Evolutionary conservation across 2,888 invertebrate species (phyloP), one percentile per base, ranked within the genome.

Genomic region (Himalopsyche anomala): DNA sequence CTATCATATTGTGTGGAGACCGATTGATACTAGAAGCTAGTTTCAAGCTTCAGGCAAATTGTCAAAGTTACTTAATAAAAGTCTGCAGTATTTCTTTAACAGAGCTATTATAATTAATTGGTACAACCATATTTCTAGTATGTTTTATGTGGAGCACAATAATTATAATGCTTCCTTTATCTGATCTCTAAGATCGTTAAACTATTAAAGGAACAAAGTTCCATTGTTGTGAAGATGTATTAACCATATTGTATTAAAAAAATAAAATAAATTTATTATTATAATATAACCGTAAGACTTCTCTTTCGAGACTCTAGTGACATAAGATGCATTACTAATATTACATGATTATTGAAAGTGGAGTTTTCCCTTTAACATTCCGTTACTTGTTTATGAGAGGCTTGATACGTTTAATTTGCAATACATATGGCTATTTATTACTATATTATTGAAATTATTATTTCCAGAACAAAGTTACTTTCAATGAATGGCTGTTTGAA

Each of bases 81-180:
- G 51, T 51, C 51, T 12, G 51, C 51, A 51, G 15, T 51, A 51
- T 51, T 51, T 51, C 51, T 15, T 51, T 51, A 8, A 4, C 51
- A 51, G 15, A 15, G 15, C 15, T 51, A 15, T 15, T 51, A 51
- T 15, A 51, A 51, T 51, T 51, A 15, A 51, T 51, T 3, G 4
- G 15, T 51, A 15, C 15, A 15, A 15, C 51, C 12, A 51, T 51
- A 51, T 15, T 51, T 51, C 51, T 2, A 15, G 15, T 4, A 51
- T 51, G 51, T 62, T 62, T 56, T 62, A 62, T 62, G 62, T 62
- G 62, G 62, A 62, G 62, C 62, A 62, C 62, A 62, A 62, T 62
- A 62, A 62, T 19, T 62, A 9, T 62, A 62, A 19, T 19, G 62
- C 62, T 62, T 62, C 62, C 3, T n/a, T 19, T 51, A 15, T 51